These are phyloP conservation scores for Drosophila simulans DNA, from an alignment of 1,140 invertebrate species.

Conservation along the genomic window DNA sequence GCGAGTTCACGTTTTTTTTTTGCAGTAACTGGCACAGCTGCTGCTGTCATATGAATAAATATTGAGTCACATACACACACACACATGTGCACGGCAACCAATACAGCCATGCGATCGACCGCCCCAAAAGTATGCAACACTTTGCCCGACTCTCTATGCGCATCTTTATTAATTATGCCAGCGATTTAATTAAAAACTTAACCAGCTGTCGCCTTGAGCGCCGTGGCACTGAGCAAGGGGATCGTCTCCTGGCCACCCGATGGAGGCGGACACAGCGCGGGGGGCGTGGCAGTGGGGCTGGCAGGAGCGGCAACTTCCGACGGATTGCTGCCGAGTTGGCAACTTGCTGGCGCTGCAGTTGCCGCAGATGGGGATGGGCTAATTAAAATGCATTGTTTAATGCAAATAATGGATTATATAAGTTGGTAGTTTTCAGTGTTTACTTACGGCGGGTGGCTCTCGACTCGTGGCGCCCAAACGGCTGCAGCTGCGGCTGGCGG, in stretches of 20 bases:
- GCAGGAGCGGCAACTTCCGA: conserved; percentile 13
- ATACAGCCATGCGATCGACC: conserved; percentile 2
- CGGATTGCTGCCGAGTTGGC: conserved; percentile 45
- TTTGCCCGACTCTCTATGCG: conserved; percentile 41
- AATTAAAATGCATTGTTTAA: conserved; percentile 78
- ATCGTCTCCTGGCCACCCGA: conserved; percentile 29
- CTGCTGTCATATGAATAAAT: conserved; percentile 11
- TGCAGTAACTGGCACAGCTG: conserved; percentile 16
- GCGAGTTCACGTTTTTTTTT: too few relatives aligned
- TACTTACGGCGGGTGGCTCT: conserved; percentile 50
- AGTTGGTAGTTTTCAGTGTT: conserved; percentile 48
- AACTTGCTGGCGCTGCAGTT: conserved; percentile 37
- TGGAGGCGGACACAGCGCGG: conserved; percentile 20
- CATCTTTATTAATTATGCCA: conserved; percentile 68
- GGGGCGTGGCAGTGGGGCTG: neutral
- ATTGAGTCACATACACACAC: conserved; percentile 19
- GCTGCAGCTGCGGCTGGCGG: conserved; percentile 37
- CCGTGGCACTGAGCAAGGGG: conserved; percentile 55
- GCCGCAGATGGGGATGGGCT: conserved; percentile 55
- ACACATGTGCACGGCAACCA: conserved; percentile 24
- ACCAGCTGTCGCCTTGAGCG: conserved; percentile 65
- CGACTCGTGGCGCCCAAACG: conserved; percentile 34
- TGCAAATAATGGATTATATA: conserved; percentile 62
- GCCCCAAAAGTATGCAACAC: conserved; percentile 58
- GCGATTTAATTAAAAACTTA: conserved; percentile 70